A percentile compares a stretch with the other conserved stretches of the same genome.
phyloP scores from a whole-genome alignment of 2,113 vertebrate species.

The Oxyruncus cristatus region DNA sequence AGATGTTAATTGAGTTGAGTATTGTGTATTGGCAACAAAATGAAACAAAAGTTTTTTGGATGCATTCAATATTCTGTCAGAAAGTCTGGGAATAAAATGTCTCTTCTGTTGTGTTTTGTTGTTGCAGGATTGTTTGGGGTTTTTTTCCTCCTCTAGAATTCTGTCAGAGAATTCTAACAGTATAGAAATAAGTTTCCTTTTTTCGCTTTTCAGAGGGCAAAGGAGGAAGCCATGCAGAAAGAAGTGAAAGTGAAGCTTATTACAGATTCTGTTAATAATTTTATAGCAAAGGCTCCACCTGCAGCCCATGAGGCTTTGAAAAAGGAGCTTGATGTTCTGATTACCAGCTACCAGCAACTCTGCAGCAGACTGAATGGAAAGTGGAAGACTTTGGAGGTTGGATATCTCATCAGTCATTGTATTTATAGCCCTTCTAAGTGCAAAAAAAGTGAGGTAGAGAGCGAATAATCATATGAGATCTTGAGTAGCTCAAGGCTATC shows the following conservation, averaged over 20 bases:
- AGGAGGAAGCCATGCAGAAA: slow-evolving; percentile 94
- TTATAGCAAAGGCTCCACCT: slow-evolving; percentile 90
- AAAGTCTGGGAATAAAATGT: neutral
- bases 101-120: neutral
- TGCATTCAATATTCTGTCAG: neutral
- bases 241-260: slow-evolving; percentile 94
- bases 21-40: neutral
- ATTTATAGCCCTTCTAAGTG: neutral
- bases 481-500: neutral
- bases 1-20: neutral
- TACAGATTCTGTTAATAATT: slow-evolving; percentile 90
- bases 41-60: neutral
- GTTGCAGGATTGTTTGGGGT: fast-evolving
- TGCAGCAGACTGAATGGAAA: slow-evolving; percentile 96
- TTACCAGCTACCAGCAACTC: slow-evolving; percentile 89
- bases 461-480: neutral
- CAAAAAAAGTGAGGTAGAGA: neutral
- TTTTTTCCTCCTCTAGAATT: neutral
- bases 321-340: slow-evolving; percentile 88
- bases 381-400: slow-evolving; percentile 94
- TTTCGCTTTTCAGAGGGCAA: slow-evolving; percentile 82
- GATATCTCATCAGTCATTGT: slow-evolving; percentile 13
- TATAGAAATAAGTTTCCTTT: neutral
- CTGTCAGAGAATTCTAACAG: neutral
- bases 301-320: slow-evolving; percentile 92